Conservation (phyloP, 2,888 invertebrate species). For the Caenorhabditis afra region DNA sequence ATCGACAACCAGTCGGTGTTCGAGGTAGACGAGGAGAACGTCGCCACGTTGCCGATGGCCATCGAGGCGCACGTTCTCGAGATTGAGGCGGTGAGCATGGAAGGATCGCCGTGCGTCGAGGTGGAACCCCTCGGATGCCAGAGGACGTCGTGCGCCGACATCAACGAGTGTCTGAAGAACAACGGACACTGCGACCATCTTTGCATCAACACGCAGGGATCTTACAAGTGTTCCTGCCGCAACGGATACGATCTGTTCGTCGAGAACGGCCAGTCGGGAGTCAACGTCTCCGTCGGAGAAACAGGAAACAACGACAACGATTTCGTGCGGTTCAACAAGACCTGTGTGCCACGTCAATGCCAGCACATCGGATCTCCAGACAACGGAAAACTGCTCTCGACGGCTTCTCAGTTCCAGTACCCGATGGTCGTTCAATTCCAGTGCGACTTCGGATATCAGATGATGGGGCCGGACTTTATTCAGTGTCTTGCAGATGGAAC, state of each 20-base stretch:
- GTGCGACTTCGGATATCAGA: conserved; percentile 92
- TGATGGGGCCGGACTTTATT: conserved; percentile 90
- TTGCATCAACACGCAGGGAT: conserved; percentile 83
- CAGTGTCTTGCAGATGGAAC: conserved; percentile 91
- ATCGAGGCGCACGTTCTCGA: conserved; percentile 66
- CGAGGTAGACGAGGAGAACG: conserved; percentile 39
- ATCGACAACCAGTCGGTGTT: conserved; percentile 51
- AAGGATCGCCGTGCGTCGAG: conserved; percentile 74
- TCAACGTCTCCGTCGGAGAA: conserved; percentile 89
- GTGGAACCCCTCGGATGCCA: conserved; percentile 68
- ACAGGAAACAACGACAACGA: conserved; percentile 83
- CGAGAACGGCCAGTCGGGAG: conserved; percentile 92
- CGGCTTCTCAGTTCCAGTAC: conserved; percentile 67
- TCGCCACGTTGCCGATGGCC: conserved; percentile 61
- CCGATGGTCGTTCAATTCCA: conserved; percentile 88
- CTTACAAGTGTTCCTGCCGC: conserved; percentile 83
- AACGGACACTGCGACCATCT: conserved; percentile 80
- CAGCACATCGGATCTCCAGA: conserved; percentile 72
- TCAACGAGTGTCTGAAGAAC: conserved; percentile 79
- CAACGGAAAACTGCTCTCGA: conserved; percentile 78
- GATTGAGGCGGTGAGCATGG: conserved; percentile 65
- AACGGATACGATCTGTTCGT: conserved; percentile 92
- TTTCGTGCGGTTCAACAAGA: conserved; percentile 86
- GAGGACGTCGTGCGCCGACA: conserved; percentile 70
- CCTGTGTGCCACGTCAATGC: conserved; percentile 77